Evolutionary conservation across 1,140 invertebrate genomes (phyloP).

Genomic region (Zeugodacus cucurbitae): DNA sequence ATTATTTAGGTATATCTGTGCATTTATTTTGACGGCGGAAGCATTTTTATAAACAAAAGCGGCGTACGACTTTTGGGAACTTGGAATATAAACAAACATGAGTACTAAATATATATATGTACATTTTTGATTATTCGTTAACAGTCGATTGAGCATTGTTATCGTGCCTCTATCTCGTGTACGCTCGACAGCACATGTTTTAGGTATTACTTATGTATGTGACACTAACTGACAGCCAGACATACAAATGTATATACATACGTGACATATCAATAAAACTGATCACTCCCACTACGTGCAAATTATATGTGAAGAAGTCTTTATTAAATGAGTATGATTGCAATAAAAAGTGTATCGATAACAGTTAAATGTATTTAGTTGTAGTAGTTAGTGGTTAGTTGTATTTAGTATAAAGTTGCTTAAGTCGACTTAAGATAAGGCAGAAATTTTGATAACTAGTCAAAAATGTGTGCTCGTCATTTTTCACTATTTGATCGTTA

Average conservation of each 20-base stretch:
- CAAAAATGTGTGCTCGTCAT: no score
- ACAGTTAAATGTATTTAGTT: no score
- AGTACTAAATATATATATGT: neutral
- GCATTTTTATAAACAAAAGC: neutral
- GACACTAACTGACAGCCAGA: neutral
- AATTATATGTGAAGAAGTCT: neutral
- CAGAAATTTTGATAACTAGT: no score
- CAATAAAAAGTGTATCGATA: no score
- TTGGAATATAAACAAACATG: neutral
- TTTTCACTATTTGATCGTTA: no score
- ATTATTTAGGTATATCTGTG: neutral
- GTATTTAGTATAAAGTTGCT: no score
- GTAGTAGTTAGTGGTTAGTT: neutral
- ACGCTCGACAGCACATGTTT: neutral
- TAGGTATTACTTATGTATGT: neutral
- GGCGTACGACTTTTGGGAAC: neutral
- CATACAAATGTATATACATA: neutral
- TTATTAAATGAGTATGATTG: neutral
- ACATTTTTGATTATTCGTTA: neutral
- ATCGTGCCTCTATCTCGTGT: neutral
- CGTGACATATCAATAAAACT: neutral
- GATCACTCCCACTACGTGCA: neutral
- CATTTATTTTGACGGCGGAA: neutral
- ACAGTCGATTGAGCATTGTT: neutral
- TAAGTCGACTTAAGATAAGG: no score